phyloP scores from a whole-genome alignment of 2,888 invertebrate genomes.

The Conomelus anceps region DNA sequence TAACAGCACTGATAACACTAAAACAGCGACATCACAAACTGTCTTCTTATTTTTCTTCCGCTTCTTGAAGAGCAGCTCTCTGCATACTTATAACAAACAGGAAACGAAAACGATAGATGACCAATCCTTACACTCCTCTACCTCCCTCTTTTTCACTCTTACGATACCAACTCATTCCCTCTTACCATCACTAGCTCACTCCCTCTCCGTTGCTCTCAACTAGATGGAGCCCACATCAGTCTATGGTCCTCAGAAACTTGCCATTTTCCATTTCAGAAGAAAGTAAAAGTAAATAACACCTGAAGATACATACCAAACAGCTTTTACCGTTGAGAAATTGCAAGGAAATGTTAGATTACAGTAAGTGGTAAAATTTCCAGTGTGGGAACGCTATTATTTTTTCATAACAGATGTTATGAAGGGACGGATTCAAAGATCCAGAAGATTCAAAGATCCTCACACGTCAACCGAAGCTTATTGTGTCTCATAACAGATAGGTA shows the following conservation, averaged over 20 bases:
- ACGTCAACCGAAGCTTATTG: too few species aligned
- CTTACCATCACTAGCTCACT: not conserved
- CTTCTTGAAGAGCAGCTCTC: not conserved
- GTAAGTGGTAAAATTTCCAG: too few species aligned
- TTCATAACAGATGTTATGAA: too few species aligned
- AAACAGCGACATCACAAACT: not conserved
- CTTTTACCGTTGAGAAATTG: not conserved
- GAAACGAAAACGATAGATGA: not conserved
- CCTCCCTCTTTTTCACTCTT: not conserved
- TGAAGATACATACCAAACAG: not conserved
- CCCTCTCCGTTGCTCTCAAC: not conserved
- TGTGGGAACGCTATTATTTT: too few species aligned
- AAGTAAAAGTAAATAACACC: not conserved
- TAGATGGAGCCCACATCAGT: not conserved
- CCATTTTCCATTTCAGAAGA: not conserved
- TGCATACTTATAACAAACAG: not conserved
- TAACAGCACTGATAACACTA: not conserved
- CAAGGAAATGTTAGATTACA: not conserved
- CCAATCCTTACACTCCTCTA: not conserved
- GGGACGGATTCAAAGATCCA: too few species aligned
- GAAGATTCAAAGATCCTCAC: too few species aligned
- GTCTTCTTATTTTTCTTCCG: not conserved
- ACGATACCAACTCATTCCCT: not conserved
- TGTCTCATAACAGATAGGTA: too few species aligned
- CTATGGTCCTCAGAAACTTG: not conserved